Conservation (phyloP, 2,797 vertebrate genomes). For the Alcedo quadribrachys region DNA sequence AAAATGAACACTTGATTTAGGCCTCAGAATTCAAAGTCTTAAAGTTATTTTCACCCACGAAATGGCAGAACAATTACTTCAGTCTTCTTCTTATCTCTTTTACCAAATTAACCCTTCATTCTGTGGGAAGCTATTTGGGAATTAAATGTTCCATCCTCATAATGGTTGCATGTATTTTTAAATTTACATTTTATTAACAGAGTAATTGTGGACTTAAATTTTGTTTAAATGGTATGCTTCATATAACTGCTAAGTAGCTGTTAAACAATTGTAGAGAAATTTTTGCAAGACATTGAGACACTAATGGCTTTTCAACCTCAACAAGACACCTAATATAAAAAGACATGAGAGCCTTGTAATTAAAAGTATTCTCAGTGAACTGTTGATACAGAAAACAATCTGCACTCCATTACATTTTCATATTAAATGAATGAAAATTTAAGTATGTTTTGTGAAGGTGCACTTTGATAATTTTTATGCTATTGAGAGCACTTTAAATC, state of each 20-base stretch:
- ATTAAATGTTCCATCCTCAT: conserved; percentile 71
- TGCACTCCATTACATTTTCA: conserved; percentile 71
- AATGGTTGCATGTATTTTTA: conserved; percentile 75
- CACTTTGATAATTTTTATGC: conserved; percentile 39
- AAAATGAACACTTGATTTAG: conserved; percentile 62
- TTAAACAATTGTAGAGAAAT: conserved; percentile 72
- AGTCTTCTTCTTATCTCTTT: conserved; percentile 60
- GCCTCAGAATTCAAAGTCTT: conserved; percentile 62
- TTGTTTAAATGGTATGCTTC: conserved; percentile 77
- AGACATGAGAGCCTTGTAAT: conserved; percentile 74
- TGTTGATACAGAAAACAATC: conserved; percentile 77
- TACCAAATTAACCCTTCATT: conserved; percentile 79
- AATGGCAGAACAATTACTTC: conserved; percentile 70
- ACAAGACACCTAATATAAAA: conserved; percentile 72
- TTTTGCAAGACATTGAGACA: conserved; percentile 71
- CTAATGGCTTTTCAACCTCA: conserved; percentile 76
- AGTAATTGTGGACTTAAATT: conserved; percentile 80
- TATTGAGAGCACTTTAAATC: conserved; percentile 49
- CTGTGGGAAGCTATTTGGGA: conserved; percentile 69
- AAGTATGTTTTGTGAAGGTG: conserved; percentile 55
- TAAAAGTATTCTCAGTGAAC: conserved; percentile 79
- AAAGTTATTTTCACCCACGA: conserved; percentile 70
- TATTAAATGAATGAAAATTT: conserved; percentile 69
- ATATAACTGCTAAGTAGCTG: conserved; percentile 77
- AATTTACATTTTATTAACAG: conserved; percentile 80